Evolutionary conservation across 2,888 invertebrate species (phyloP), one percentile per base, ranked within the genome.

Genomic region (Galerucella nymphaeae): DNA sequence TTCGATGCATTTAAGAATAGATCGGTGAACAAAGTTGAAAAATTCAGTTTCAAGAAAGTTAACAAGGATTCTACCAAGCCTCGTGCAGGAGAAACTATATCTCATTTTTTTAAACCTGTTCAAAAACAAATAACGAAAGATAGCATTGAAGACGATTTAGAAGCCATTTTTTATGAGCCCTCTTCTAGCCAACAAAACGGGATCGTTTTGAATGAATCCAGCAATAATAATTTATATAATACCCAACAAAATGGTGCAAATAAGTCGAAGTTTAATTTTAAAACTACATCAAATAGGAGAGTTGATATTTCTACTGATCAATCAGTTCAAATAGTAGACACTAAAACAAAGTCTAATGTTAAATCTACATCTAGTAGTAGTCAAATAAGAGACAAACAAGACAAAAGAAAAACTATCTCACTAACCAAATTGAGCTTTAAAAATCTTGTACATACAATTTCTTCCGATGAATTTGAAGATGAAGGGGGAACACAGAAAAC

Each of bases 41-140:
- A 78, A 68, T 82, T 82, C 63, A 58, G 67, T 71, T 82, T 81
- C 69, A 80, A 80, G 41, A 78, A 81, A 70, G 55, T 63, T 2
- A 73, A 71, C 9, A 75, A 68, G 59, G 59, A 45, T n/a, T 16
- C 18, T 41, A 18, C 23, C 10, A 53, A 62, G 14, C 20, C 62
- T 18, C 65, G 42, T n/a, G 13, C 14, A 14, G 9, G n/a, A 9
- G 55, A 68, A 64, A 70, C 66, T 10, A 57, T 57, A 10, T 74
- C 72, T 11, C 63, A 66, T 9, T 74, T 72, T 67, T 74, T 76
- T 62, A 48, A 62, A 23, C 70, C 30, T 50, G n/a, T 45, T 20
- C 16, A 18, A 18, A 64, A 59, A 53, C 11, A 9, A 10, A 30
- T 42, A 63, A 23, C 18, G 13, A 53, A 59, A 57, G 48, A 64